Percentiles rank a stretch among this genome's conserved stretches.
phyloP scores from a whole-genome alignment of 1,140 invertebrate species.

The Melanaphis sacchari region DNA sequence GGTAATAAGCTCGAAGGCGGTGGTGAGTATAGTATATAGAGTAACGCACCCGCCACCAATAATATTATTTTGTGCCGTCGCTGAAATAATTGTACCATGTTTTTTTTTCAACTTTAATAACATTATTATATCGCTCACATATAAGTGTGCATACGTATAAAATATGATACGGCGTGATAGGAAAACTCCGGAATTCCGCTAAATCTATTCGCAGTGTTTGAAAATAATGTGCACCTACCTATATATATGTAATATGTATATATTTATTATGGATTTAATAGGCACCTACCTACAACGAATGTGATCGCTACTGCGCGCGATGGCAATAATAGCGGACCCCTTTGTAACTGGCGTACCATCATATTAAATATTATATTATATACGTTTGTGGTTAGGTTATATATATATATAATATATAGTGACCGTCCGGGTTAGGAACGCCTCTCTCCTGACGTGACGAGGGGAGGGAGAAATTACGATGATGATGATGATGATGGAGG shows the following conservation, averaged over 20 bases:
- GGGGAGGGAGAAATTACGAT: conserved; percentile 4
- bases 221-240: background rate
- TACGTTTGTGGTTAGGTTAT: background rate
- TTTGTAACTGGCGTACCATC: background rate
- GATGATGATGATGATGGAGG: conserved; percentile 43
- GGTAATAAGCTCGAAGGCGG: conserved; percentile 50
- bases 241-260: background rate
- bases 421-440: background rate
- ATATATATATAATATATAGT: background rate
- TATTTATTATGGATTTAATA: background rate
- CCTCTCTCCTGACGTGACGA: background rate
- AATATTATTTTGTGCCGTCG: conserved; percentile 21
- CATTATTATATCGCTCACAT: background rate
- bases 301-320: background rate
- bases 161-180: background rate
- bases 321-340: background rate
- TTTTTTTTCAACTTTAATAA: background rate
- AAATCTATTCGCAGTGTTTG: background rate
- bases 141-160: no score
- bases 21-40: conserved; percentile 11
- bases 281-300: background rate
- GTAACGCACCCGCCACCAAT: conserved; percentile 24
- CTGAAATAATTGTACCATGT: conserved; percentile 10
- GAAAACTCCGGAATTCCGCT: background rate
- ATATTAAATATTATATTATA: background rate